Base-by-base conservation (phyloP, 2,113 vertebrate genomes). In the Astur gentilis region DNA sequence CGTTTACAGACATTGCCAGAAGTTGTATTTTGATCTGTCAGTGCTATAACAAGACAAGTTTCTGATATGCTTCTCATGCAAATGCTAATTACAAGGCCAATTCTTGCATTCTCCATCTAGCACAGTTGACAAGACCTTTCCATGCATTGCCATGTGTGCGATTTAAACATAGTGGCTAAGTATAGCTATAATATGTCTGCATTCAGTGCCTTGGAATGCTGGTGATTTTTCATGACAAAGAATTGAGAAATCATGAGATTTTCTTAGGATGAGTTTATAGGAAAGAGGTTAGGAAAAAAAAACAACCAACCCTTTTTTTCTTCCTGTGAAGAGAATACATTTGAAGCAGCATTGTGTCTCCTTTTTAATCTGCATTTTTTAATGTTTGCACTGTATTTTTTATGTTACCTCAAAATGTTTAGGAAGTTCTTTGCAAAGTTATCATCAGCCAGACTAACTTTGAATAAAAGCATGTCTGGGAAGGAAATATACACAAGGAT, bases 11-110 rank as follows among this genome's bases (percentile, higher is more conserved):
- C 64, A 7, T 25, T 96, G 95, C 90, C 90, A 91, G 69, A 87
- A 96, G 34, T 65, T 76, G 22, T 72, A 21, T 87, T 96, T 83
- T 96, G 57, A 72, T 96, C 52, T 85, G 66, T 87, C 78, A 85
- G 73, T 82, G 49, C 49, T 83, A 7, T 61, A 79, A 76, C 44
- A 75, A 92, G 72, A 89, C 69, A 93, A 45, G 19, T 80, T 87
- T 89, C 62, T 85, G 87, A 93, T 96, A 79, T 1, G 16, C 57
- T 91, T 87, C 70, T 97, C 82, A 91, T 85, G 73, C 44, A 91
- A 83, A 90, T 93, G 58, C 52, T 61, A 13, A 79, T 91, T 72
- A 32, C 78, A 79, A 93, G 93, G 89, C 77, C 55, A 89, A 0
- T 80, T 89, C 45, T 92, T 86, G 34, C 19, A 4, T 92, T 88